These are phyloP conservation scores for Ceramica pisi DNA, from an alignment of 2,888 invertebrate species.

Conservation along the genomic window DNA sequence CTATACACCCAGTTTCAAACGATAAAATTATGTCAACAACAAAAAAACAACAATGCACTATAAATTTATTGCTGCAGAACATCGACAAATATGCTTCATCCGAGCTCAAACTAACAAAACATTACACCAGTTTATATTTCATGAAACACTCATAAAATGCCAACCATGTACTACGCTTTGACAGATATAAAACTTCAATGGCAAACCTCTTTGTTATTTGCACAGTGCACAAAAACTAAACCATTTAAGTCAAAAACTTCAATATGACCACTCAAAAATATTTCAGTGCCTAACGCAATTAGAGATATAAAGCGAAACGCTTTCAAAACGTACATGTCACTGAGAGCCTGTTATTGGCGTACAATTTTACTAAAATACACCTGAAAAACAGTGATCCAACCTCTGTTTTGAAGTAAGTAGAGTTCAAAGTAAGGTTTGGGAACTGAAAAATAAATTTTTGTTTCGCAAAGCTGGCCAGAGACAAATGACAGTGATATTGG, in stretches of 20 bases:
- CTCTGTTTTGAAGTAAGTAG: constrained; percentile 60
- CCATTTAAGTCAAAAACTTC: constrained; percentile 69
- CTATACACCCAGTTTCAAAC: neutral
- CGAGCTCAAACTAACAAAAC: constrained; percentile 25
- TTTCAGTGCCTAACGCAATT: constrained; percentile 80
- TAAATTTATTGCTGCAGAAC: constrained; percentile 8
- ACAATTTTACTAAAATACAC: constrained; percentile 63
- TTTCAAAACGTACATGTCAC: constrained; percentile 79
- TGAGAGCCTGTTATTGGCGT: constrained; percentile 77
- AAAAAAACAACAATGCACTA: constrained; percentile 1
- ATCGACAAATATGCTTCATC: constrained; percentile 23
- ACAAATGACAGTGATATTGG: constrained; percentile 85
- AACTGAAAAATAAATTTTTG: constrained; percentile 65
- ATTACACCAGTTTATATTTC: constrained; percentile 32
- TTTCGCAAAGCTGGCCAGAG: constrained; percentile 76
- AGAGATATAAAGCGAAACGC: constrained; percentile 77
- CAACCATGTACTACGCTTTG: constrained; percentile 18
- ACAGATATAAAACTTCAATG: constrained; percentile 22
- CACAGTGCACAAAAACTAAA: constrained; percentile 49
- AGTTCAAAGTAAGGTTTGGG: constrained; percentile 57
- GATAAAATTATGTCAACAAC: constrained; percentile 15
- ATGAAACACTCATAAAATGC: constrained; percentile 16
- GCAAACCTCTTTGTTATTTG: constrained; percentile 47
- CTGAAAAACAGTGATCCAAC: constrained; percentile 17
- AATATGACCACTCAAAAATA: constrained; percentile 79